Evolutionary conservation across 2,113 vertebrate species (phyloP).

Genomic region (Ascaphus truei): DNA sequence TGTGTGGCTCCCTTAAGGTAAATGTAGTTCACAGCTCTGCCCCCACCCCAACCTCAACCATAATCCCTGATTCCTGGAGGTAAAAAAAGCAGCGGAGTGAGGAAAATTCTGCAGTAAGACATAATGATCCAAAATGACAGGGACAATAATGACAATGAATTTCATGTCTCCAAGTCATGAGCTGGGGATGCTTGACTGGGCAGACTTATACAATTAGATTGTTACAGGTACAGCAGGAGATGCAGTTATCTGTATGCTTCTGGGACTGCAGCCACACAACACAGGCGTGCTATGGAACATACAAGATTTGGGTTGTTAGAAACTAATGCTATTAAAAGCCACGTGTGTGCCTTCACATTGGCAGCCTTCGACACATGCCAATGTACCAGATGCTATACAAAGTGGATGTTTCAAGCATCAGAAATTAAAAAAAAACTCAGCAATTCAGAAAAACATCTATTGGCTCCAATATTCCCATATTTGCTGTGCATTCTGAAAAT

Average conservation of each 20-base stretch:
- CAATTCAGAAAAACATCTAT: too few species aligned
- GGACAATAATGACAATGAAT: slow-evolving; percentile 99
- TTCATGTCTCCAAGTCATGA: slow-evolving; percentile 97
- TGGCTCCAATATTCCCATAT: too few species aligned
- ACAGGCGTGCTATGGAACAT: slow-evolving; percentile 42
- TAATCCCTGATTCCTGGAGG: slow-evolving; percentile 90
- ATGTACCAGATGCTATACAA: too few species aligned
- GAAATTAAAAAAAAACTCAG: too few species aligned
- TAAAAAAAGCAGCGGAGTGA: slow-evolving; percentile 91
- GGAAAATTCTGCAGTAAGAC: slow-evolving; percentile 87
- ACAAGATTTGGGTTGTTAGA: slow-evolving; percentile 38
- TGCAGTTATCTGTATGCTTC: slow-evolving; percentile 68
- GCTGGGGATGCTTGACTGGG: slow-evolving; percentile 89
- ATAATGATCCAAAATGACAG: slow-evolving; percentile 98
- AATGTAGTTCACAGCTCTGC: slow-evolving; percentile 70
- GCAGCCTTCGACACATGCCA: too few species aligned
- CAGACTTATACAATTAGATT: slow-evolving; percentile 96
- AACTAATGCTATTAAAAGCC: slow-evolving; percentile 34
- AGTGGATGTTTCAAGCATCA: too few species aligned
- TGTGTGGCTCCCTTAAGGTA: slow-evolving; percentile 86
- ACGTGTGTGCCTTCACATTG: too few species aligned
- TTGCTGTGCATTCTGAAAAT: too few species aligned
- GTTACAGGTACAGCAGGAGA: slow-evolving; percentile 90
- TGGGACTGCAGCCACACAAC: slow-evolving; percentile 62
- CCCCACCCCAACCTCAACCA: slow-evolving; percentile 75